phyloP scores from a whole-genome alignment of 2,113 vertebrate genomes.

The Beaufortia kweichowensis region DNA sequence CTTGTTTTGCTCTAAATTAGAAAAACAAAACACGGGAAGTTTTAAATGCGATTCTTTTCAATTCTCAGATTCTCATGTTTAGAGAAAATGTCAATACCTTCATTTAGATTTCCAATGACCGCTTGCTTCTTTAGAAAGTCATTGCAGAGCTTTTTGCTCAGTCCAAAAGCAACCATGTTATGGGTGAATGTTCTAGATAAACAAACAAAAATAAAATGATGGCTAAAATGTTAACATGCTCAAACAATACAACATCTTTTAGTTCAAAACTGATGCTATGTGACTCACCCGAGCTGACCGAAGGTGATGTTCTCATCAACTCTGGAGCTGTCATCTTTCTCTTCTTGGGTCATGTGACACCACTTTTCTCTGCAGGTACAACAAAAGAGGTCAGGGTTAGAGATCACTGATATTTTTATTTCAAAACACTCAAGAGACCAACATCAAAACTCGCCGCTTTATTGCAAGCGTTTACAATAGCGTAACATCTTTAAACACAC shows the following conservation, averaged over 20 bases:
- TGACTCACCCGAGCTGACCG: slow-evolving; percentile 89
- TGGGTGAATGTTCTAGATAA: slow-evolving; percentile 89
- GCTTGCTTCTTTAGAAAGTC: slow-evolving; percentile 98
- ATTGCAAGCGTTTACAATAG: background rate
- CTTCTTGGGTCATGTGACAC: slow-evolving; percentile 96
- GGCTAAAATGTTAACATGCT: background rate
- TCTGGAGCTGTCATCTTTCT: slow-evolving; percentile 87
- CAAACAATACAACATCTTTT: no score
- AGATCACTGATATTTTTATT: slow-evolving; percentile 20
- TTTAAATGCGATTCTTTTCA: background rate
- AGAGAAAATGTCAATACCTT: slow-evolving; percentile 73
- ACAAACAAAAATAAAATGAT: slow-evolving; percentile 31
- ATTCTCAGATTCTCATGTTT: background rate
- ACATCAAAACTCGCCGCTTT: background rate
- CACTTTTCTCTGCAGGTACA: slow-evolving; percentile 87
- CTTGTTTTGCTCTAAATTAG: slow-evolving; percentile 88
- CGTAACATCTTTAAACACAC: background rate
- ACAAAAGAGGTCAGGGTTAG: slow-evolving; percentile 43
- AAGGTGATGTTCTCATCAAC: slow-evolving; percentile 97
- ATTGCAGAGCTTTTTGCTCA: slow-evolving; percentile 90
- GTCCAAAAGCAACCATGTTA: slow-evolving; percentile 95
- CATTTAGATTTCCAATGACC: slow-evolving; percentile 90
- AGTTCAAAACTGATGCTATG: background rate
- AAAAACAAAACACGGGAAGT: slow-evolving; percentile 3
- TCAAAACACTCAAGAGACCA: background rate